Percentiles rank a stretch among this genome's conserved stretches.
Evolutionary conservation across 1,140 invertebrate genomes (phyloP).

Genomic region (Drosophila arizonae): DNA sequence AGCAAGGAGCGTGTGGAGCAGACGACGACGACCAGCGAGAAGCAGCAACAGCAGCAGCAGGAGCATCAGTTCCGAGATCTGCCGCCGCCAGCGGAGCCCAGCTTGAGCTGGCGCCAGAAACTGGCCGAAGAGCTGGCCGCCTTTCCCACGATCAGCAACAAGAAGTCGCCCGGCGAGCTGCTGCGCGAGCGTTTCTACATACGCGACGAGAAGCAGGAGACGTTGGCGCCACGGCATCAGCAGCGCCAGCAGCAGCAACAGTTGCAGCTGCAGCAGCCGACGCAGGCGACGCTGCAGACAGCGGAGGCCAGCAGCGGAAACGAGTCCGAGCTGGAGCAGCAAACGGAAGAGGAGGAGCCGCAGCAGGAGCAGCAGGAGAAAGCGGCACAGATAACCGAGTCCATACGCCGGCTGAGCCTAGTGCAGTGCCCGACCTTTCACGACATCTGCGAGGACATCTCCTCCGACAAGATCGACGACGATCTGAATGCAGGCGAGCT

Average conservation of each 20-base stretch:
- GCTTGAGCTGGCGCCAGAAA: slow-evolving; percentile 85
- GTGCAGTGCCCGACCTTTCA: slow-evolving; percentile 83
- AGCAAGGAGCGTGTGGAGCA: slow-evolving; percentile 82
- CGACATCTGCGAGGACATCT: slow-evolving; percentile 84
- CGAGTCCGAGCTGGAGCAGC: slow-evolving; percentile 5
- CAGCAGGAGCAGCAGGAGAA: slow-evolving; percentile 35
- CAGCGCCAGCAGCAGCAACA: slow-evolving; percentile 15
- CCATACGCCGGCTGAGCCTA: slow-evolving; percentile 67
- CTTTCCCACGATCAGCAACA: slow-evolving; percentile 72
- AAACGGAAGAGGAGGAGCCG: slow-evolving; percentile 1
- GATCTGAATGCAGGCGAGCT: slow-evolving; percentile 84
- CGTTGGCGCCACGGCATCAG: background rate
- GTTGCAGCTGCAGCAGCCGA: slow-evolving; percentile 11
- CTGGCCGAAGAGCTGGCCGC: slow-evolving; percentile 84
- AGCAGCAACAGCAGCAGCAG: slow-evolving; percentile 37
- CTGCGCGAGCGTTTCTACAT: slow-evolving; percentile 90
- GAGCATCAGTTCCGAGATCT: slow-evolving; percentile 69
- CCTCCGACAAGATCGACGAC: slow-evolving; percentile 83
- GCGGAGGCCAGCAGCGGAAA: slow-evolving; percentile 17
- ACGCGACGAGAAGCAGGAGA: slow-evolving; percentile 84
- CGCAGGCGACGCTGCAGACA: slow-evolving; percentile 10
- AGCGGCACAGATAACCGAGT: slow-evolving; percentile 46
- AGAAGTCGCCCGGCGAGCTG: slow-evolving; percentile 88
- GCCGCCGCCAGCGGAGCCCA: slow-evolving; percentile 61
- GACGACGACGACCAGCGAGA: background rate